Conservation (phyloP, 1,140 invertebrate species). For the Hycleus phaleratus region DNA sequence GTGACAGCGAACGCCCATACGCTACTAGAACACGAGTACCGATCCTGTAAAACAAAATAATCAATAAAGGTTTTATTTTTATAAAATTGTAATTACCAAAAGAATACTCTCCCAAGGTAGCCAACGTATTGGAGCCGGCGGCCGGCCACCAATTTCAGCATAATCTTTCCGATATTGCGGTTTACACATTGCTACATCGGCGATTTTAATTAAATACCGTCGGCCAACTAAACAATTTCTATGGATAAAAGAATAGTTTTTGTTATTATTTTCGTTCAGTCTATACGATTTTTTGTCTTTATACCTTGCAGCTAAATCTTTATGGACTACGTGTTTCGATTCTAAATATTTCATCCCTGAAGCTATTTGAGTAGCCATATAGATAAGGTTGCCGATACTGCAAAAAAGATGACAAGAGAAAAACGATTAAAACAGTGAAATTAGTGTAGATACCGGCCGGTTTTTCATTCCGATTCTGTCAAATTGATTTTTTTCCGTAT, state of each 20-base stretch:
- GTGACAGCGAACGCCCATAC: constrained; percentile 65
- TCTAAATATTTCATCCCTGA: constrained; percentile 83
- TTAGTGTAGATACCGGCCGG: neutral
- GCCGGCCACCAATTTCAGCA: constrained; percentile 71
- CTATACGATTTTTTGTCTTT: neutral
- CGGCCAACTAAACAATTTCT: constrained; percentile 82
- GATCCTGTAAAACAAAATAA: constrained; percentile 46
- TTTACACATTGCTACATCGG: constrained; percentile 84
- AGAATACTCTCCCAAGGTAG: constrained; percentile 80
- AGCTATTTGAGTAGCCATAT: constrained; percentile 76
- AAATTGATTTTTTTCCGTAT: neutral
- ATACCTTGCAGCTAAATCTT: constrained; percentile 71
- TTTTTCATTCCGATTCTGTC: neutral
- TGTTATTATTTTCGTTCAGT: neutral
- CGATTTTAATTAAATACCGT: constrained; percentile 73
- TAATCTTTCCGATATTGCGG: constrained; percentile 75
- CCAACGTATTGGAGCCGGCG: constrained; percentile 77
- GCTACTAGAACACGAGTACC: constrained; percentile 55
- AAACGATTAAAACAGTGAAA: neutral
- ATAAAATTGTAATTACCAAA: constrained; percentile 45
- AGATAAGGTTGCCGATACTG: constrained; percentile 73
- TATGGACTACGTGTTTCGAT: constrained; percentile 65
- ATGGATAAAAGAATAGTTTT: constrained; percentile 23
- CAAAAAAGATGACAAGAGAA: constrained; percentile 32
- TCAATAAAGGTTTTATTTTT: no score